Evolutionary conservation across 2,113 vertebrate species (phyloP).

Genomic region (Rhinopomastus cyanomelas): DNA sequence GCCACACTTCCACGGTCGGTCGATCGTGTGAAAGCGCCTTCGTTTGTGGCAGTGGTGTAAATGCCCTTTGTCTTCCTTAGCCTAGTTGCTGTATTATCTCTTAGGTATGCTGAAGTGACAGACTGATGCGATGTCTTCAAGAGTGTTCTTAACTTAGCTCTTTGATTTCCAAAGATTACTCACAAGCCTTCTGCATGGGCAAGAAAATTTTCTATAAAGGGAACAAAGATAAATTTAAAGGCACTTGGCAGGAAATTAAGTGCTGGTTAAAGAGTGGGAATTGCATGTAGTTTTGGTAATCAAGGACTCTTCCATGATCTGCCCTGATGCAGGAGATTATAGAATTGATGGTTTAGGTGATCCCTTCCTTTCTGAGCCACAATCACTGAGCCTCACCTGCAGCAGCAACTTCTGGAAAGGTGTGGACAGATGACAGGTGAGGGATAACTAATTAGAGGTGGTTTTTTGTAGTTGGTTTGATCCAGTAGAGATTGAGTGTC

Average conservation of each 20-base stretch:
- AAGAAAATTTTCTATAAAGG: no score
- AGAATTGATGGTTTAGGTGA: not conserved
- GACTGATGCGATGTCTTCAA: not conserved
- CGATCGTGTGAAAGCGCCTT: not conserved
- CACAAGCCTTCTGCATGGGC: not conserved
- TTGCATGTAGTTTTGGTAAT: not conserved
- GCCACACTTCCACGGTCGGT: not conserved
- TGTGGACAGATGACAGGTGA: not conserved
- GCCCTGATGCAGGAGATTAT: not conserved
- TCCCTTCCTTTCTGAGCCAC: not conserved
- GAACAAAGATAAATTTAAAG: not conserved
- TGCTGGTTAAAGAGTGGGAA: not conserved
- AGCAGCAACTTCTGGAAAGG: not conserved
- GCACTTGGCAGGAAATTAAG: not conserved
- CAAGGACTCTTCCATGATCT: not conserved
- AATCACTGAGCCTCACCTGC: not conserved
- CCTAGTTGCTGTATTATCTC: not conserved
- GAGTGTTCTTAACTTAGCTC: not conserved
- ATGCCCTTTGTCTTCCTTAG: not conserved
- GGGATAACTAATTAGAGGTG: not conserved
- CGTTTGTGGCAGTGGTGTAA: not conserved
- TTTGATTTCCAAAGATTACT: not conserved
- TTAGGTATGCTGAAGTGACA: not conserved
- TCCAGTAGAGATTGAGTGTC: not conserved
- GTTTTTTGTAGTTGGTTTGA: not conserved